Percentiles rank a stretch among this genome's conserved stretches.
Evolutionary conservation across 2,113 vertebrate species (phyloP).

Genomic region (Oxyura jamaicensis): DNA sequence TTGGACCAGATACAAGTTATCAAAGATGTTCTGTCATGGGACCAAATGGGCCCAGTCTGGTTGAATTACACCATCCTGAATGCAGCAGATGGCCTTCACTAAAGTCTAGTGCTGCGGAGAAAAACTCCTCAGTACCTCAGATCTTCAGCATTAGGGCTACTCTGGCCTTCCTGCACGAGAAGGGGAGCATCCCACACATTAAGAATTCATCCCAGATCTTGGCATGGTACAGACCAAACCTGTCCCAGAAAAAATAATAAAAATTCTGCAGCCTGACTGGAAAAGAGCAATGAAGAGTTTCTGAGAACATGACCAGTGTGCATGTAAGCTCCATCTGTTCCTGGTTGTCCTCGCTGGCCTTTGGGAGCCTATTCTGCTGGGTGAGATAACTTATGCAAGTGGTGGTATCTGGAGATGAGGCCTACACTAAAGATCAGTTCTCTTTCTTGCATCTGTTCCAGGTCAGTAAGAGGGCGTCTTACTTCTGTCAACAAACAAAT

Average conservation of each 20-base stretch:
- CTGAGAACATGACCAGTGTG: background rate
- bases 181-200: background rate
- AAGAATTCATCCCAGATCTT: background rate
- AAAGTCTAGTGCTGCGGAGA: background rate
- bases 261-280: background rate
- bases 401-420: background rate
- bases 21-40: background rate
- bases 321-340: background rate
- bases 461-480: accelerated
- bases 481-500: background rate
- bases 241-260: background rate
- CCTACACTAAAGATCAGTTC: background rate
- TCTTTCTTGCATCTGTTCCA: background rate
- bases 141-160: background rate
- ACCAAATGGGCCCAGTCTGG: background rate
- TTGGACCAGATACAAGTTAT: background rate
- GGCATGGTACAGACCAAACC: background rate
- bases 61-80: background rate
- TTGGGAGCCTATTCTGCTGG: background rate
- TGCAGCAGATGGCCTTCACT: background rate
- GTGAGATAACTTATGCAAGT: background rate
- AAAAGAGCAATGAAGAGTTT: background rate
- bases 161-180: background rate
- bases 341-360: background rate
- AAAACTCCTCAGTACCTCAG: accelerated